A percentile compares a stretch with the other conserved stretches of the same genome.
Conservation (phyloP, 1,140 invertebrate genomes). For the Hyphantria cunea region DNA sequence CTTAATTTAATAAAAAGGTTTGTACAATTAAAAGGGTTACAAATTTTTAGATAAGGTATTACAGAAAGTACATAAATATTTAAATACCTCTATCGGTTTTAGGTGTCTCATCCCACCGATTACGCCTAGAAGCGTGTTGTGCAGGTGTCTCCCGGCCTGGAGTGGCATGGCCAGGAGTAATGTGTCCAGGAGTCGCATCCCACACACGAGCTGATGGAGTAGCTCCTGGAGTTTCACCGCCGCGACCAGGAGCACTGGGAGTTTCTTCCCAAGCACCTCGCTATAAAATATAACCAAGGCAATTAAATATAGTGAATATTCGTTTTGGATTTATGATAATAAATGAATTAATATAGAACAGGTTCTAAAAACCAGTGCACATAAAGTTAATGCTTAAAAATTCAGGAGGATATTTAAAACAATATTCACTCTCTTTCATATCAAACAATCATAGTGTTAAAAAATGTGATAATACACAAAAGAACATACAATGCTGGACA, state of each 20-base stretch:
- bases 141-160: conserved; percentile 95
- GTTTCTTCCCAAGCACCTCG: conserved; percentile 96
- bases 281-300: conserved; percentile 35
- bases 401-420: no score
- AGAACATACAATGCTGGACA: no score
- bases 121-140: conserved; percentile 93
- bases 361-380: no score
- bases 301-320: no score
- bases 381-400: no score
- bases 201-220: conserved; percentile 95
- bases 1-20: not conserved
- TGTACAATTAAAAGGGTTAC: no score
- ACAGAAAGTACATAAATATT: no score
- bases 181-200: conserved; percentile 95
- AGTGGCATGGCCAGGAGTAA: conserved; percentile 93
- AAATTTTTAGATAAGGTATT: no score
- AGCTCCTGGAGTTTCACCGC: conserved; percentile 95
- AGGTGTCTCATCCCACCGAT: conserved; percentile 99
- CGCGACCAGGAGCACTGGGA: conserved; percentile 89
- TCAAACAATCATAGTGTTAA: not conserved
- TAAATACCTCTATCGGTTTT: conserved; percentile 95
- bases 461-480: not conserved
- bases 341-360: no score
- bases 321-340: no score
- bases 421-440: no score